Evolutionary conservation across 2,888 invertebrate species (phyloP), one percentile per base, ranked within the genome.

Genomic region (Stictocephala bisonia): DNA sequence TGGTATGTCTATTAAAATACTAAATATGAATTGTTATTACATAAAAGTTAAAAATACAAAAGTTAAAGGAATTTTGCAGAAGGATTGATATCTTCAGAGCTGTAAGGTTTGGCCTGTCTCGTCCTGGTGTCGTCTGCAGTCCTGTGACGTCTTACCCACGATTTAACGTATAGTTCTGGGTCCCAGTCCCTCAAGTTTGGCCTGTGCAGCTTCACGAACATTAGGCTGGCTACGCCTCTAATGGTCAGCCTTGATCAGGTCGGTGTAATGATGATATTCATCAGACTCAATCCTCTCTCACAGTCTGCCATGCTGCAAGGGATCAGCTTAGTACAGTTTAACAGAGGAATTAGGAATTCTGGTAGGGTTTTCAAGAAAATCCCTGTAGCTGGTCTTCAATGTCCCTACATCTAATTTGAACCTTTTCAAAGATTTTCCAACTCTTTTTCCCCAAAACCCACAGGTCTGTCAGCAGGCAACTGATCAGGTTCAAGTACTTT

Each of bases 231-330:
- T 40, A 70, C 41, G 24, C 40, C 26, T 3, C 22, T 24, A 24
- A 53, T 50, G 53, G 70, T 70, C 56, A 70, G 41, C 24, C 18
- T 70, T 22, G 40, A 22, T 27, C 40, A 9, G 22, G 40, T 56
- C 41, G 70, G 70, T n/a, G 56, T 24, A 11, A 67, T 48, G 35
- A 74, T 74, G 13, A 66, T 22, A 53, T 74, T 74, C 67, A 74
- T 64, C 15, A 26, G 60, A 53, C 74, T 74, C 27, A 74, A 74
- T 11, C 64, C 74, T 22, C 41, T 50, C 26, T 74, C 69, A 35
- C 53, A 51, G n/a, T 69, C 69, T 41, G 53, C 24, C 27, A 53
- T 51, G 31, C 69, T 69, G 69, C 51, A 51, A 31, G 53, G 69
- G n/a, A 69, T 51, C 9, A 69, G 69, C 40, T 53, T 69, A 1